Evolutionary conservation across 2,888 invertebrate genomes (phyloP).

Genomic region (Netelia virgata): DNA sequence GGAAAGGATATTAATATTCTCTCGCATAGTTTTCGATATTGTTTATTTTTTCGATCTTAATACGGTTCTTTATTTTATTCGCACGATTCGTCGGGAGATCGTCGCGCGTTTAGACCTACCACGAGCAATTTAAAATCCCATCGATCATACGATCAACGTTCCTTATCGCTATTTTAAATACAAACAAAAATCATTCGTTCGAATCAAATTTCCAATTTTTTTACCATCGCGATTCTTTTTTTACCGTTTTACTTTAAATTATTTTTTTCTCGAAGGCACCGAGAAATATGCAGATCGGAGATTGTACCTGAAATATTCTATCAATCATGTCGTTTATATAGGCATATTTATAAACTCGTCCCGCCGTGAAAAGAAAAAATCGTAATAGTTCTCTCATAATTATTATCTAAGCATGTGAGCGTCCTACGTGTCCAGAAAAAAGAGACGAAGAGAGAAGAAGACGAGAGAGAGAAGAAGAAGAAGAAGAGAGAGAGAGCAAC

Average conservation of each 20-base stretch:
- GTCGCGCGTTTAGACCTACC: too few relatives aligned
- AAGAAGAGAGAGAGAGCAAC: constrained; percentile 49
- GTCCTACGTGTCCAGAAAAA: constrained; percentile 17
- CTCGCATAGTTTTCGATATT: constrained; percentile 3
- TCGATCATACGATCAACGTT: not conserved
- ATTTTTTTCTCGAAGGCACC: not conserved
- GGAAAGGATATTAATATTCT: constrained; percentile 29
- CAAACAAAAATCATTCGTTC: too few relatives aligned
- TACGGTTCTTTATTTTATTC: not conserved
- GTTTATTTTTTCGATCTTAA: constrained; percentile 9
- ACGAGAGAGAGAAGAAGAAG: not conserved
- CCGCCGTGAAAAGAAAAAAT: not conserved
- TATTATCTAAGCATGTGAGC: constrained; percentile 38
- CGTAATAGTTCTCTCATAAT: constrained; percentile 16
- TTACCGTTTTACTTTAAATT: not conserved
- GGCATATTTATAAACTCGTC: constrained; percentile 6
- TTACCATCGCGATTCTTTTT: not conserved
- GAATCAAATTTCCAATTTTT: not conserved
- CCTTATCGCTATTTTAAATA: not conserved
- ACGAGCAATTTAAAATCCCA: not conserved
- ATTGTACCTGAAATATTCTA: not conserved
- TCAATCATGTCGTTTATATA: not conserved
- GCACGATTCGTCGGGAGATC: not conserved
- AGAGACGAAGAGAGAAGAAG: not conserved
- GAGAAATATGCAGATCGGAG: not conserved